Evolutionary conservation across 2,888 invertebrate species (phyloP).

Genomic region (Acheta domesticus): DNA sequence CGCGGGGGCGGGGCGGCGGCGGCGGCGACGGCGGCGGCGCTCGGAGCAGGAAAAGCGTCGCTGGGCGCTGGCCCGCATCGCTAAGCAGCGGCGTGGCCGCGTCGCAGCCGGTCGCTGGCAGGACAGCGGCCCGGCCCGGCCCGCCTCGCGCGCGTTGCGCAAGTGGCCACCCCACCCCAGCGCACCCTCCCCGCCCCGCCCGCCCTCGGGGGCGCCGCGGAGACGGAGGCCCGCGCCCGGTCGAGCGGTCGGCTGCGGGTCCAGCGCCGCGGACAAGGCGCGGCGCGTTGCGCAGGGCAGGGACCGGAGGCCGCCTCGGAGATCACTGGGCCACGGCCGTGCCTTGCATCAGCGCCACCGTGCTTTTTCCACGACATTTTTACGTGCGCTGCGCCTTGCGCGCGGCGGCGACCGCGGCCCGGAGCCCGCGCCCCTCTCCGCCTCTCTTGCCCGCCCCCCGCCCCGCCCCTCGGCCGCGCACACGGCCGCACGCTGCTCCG

Average conservation of each 20-base stretch:
- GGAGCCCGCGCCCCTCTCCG: not conserved
- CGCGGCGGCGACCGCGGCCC: not conserved
- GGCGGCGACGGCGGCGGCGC: no score
- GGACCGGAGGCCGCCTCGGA: not conserved
- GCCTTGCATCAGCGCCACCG: not conserved
- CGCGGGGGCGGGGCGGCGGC: no score
- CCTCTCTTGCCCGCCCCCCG: not conserved
- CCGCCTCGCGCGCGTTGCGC: not conserved
- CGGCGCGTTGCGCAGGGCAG: slow-evolving; percentile 7
- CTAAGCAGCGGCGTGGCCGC: not conserved
- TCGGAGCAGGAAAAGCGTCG: no score
- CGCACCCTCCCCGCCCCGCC: not conserved
- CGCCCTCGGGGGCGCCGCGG: not conserved
- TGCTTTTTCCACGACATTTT: slow-evolving; percentile 4
- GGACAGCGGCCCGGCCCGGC: not conserved
- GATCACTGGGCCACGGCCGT: slow-evolving; percentile 6
- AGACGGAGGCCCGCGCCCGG: not conserved
- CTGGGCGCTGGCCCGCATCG: no score
- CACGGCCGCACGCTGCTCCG: not conserved
- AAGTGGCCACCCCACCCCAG: not conserved
- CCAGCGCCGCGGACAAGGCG: not conserved
- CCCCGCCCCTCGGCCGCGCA: not conserved
- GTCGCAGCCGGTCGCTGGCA: not conserved
- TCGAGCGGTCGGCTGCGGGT: not conserved
- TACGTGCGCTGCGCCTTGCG: not conserved